Conservation (phyloP, 2,888 invertebrate genomes). For the Dicranocentrus wangi region DNA sequence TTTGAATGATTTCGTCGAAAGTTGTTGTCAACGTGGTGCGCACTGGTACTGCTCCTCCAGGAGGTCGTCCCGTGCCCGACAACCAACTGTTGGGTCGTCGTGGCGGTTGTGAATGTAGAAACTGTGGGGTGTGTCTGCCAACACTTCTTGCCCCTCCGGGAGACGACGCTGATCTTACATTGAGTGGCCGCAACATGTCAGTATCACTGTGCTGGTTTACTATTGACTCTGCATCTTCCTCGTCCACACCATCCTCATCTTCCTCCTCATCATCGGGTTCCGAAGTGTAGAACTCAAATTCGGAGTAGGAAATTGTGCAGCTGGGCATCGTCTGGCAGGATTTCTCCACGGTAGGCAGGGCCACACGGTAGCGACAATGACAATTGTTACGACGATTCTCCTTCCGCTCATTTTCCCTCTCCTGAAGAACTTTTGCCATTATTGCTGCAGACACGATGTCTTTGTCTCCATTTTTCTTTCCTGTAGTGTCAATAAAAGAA, state of each 20-base stretch:
- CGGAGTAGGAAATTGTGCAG: conserved; percentile 72
- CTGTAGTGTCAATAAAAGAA: conserved; percentile 54
- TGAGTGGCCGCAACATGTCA: conserved; percentile 1
- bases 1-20: conserved; percentile 63
- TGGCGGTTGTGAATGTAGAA: conserved; percentile 8
- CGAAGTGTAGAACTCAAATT: conserved; percentile 67
- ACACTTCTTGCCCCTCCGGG: neutral
- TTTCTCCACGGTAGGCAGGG: conserved; percentile 67
- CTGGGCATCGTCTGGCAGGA: conserved; percentile 70
- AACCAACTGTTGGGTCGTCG: conserved; percentile 34
- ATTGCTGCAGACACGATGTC: conserved; percentile 89
- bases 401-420: conserved; percentile 84
- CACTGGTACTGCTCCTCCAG: conserved; percentile 53
- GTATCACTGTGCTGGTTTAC: conserved; percentile 6
- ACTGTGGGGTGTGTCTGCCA: conserved; percentile 2
- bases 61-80: conserved; percentile 35
- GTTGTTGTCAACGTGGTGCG: conserved; percentile 58
- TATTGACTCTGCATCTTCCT: conserved; percentile 40
- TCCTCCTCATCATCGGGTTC: conserved; percentile 58
- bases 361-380: conserved; percentile 69
- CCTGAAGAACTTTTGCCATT: conserved; percentile 93
- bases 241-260: conserved; percentile 22
- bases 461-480: conserved; percentile 74
- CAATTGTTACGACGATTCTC: conserved; percentile 70
- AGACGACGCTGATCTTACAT: neutral